These are phyloP conservation scores for Macropis europaea DNA, from an alignment of 2,888 invertebrate genomes.

Conservation along the genomic window DNA sequence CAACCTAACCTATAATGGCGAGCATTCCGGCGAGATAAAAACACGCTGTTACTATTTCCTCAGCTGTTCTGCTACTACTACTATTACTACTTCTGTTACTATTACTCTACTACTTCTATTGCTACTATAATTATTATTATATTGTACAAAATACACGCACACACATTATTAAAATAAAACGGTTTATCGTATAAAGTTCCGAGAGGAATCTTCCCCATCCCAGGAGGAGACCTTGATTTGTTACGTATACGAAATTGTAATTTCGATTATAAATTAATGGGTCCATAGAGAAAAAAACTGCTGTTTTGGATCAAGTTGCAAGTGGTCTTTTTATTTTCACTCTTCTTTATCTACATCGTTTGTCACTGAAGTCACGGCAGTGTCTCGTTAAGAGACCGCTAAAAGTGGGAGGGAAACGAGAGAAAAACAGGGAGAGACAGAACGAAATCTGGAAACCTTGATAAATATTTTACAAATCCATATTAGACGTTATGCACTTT, in stretches of 20 bases:
- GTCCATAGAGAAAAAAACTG: not conserved
- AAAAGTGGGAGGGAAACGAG: too few relatives aligned
- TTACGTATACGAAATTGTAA: conserved; percentile 1
- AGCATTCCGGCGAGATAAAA: conserved; percentile 29
- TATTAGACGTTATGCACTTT: too few relatives aligned
- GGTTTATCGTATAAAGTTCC: conserved; percentile 65
- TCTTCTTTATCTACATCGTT: not conserved
- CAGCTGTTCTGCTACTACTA: conserved; percentile 52
- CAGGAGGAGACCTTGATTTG: not conserved
- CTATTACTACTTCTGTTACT: conserved; percentile 52
- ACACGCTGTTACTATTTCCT: conserved; percentile 36
- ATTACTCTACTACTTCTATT: conserved; percentile 59
- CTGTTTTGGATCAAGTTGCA: not conserved
- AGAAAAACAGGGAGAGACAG: too few relatives aligned
- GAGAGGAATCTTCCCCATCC: not conserved
- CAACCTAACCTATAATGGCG: conserved; percentile 20
- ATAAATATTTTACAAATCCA: too few relatives aligned
- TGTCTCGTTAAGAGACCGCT: too few relatives aligned
- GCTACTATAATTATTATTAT: conserved; percentile 64
- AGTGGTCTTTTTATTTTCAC: not conserved
- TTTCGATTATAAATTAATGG: conserved; percentile 11
- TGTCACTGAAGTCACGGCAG: too few relatives aligned
- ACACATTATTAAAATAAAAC: conserved; percentile 75
- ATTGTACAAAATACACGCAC: conserved; percentile 70
- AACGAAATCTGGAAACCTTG: too few relatives aligned